A percentile compares a stretch with the other conserved stretches of the same genome.
These are phyloP conservation scores for Isotomurus palustris DNA, from an alignment of 2,888 invertebrate genomes.

Conservation along the genomic window DNA sequence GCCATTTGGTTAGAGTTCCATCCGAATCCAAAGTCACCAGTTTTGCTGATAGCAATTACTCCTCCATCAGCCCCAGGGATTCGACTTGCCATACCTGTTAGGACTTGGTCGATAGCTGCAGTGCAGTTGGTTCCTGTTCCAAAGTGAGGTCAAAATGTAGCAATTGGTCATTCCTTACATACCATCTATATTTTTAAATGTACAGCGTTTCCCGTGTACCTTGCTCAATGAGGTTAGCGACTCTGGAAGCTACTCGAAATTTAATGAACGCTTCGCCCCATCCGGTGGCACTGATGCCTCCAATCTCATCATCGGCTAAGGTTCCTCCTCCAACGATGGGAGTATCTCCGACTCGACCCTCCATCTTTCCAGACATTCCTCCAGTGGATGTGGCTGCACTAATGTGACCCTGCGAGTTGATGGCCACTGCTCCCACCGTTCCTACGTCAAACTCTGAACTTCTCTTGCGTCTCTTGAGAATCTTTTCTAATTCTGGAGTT, in stretches of 20 bases:
- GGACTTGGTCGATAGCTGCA: constrained; percentile 60
- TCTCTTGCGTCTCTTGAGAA: too few relatives aligned
- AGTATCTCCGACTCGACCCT: constrained; percentile 73
- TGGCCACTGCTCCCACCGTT: constrained; percentile 79
- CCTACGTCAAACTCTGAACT: constrained; percentile 57
- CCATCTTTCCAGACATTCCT: constrained; percentile 73
- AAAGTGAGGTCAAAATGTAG: constrained; percentile 1
- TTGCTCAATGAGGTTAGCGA: constrained; percentile 62
- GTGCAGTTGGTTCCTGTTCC: constrained; percentile 51
- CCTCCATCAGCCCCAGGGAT: constrained; percentile 65
- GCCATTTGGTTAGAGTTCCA: constrained; percentile 60
- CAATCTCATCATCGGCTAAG: constrained; percentile 49
- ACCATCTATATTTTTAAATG: neutral
- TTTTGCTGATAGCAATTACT: constrained; percentile 65
- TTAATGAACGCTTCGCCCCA: constrained; percentile 79
- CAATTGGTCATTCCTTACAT: neutral
- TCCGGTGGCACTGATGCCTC: constrained; percentile 77
- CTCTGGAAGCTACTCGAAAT: constrained; percentile 68
- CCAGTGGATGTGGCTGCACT: constrained; percentile 82
- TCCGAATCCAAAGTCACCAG: constrained; percentile 63
- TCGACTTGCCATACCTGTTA: constrained; percentile 63
- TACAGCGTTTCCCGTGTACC: constrained; percentile 47
- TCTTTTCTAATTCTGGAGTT: too few relatives aligned
- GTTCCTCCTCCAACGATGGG: constrained; percentile 51
- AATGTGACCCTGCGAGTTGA: constrained; percentile 67